A percentile compares a stretch with the other conserved stretches of the same genome.
Conservation (phyloP, 2,113 vertebrate species). For the Cryptomyrus ogoouensis region DNA sequence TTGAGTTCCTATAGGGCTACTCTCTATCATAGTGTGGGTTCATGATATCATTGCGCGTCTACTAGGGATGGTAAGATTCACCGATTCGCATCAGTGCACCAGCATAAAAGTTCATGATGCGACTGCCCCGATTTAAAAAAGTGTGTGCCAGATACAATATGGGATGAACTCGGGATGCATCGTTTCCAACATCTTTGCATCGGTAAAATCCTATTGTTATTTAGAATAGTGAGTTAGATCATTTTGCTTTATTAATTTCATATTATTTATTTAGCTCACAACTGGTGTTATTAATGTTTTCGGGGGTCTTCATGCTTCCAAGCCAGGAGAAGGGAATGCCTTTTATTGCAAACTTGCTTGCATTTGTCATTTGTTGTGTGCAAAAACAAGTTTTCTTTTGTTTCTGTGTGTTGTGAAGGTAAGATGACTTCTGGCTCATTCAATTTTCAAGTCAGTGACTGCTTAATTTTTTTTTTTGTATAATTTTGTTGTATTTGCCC, state of each 20-base stretch:
- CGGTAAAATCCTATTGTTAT: neutral
- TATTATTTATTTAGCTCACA: neutral
- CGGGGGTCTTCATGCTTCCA: neutral
- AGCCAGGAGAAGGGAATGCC: neutral
- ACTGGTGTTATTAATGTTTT: neutral
- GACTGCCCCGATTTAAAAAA: too few relatives aligned
- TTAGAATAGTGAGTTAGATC: neutral
- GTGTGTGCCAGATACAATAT: too few relatives aligned
- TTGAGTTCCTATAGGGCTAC: neutral
- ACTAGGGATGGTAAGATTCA: neutral
- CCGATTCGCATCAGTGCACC: neutral
- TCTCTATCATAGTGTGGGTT: neutral
- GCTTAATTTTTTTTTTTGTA: too few relatives aligned
- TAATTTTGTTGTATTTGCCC: too few relatives aligned
- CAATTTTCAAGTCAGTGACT: too few relatives aligned
- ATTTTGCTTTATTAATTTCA: neutral
- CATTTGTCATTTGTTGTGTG: too few relatives aligned
- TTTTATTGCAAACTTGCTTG: neutral
- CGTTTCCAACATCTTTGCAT: too few relatives aligned
- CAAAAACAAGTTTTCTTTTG: too few relatives aligned
- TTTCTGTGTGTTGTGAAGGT: too few relatives aligned
- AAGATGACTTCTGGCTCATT: too few relatives aligned
- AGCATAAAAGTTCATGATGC: neutral
- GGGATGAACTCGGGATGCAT: too few relatives aligned
- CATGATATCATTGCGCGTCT: neutral